Conservation (phyloP, 1,140 invertebrate species). For the Drosophila melanica region DNA sequence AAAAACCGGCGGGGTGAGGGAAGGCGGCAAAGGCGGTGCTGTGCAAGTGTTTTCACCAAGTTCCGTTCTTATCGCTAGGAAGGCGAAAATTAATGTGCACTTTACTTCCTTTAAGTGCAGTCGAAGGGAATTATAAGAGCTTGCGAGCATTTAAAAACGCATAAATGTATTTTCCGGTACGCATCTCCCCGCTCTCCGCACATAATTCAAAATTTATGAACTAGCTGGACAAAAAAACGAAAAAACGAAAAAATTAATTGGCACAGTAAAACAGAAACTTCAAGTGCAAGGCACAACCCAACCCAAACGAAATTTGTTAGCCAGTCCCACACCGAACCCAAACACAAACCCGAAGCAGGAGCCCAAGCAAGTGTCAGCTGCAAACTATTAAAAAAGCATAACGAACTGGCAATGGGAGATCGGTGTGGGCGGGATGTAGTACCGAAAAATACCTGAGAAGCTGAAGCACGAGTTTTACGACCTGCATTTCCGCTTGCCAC, state of each 20-base stretch:
- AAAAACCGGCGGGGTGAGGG: neutral
- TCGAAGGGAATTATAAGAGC: constrained; percentile 51
- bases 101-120: constrained; percentile 33
- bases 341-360: neutral
- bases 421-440: neutral
- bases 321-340: constrained; percentile 8
- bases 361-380: constrained; percentile 62
- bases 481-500: constrained; percentile 68
- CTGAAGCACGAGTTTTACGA: constrained; percentile 45
- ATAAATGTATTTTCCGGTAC: constrained; percentile 75
- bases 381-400: constrained; percentile 78
- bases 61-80: constrained; percentile 42
- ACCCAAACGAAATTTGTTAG: constrained; percentile 50
- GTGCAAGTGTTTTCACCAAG: constrained; percentile 39
- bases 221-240: constrained; percentile 50
- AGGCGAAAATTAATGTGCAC: constrained; percentile 49
- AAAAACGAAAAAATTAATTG: constrained; percentile 71
- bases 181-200: constrained; percentile 13
- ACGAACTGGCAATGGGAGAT: constrained; percentile 9
- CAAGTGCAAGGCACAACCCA: constrained; percentile 18
- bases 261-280: constrained; percentile 49
- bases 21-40: neutral
- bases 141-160: constrained; percentile 74
- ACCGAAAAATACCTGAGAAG: constrained; percentile 29
- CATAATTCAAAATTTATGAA: constrained; percentile 75